Evolutionary conservation across 1,140 invertebrate species (phyloP).

Genomic region (Chrysomallon squamiferum): DNA sequence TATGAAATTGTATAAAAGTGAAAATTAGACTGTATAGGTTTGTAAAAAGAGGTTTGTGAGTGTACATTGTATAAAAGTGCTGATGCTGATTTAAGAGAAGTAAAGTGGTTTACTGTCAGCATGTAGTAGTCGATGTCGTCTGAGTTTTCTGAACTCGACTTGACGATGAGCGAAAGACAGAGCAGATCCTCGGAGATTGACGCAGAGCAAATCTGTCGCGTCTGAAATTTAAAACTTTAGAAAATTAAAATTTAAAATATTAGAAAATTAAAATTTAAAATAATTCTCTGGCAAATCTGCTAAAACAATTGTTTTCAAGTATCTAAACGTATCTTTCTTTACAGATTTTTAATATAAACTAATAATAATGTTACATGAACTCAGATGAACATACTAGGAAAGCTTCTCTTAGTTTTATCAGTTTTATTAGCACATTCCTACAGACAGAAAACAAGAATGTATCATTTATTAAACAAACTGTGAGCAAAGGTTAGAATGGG

Average conservation of each 20-base stretch:
- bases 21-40: no score
- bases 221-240: slow-evolving; percentile 34
- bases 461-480: no score
- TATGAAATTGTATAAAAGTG: no score
- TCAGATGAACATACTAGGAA: no score
- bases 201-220: slow-evolving; percentile 43
- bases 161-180: slow-evolving; percentile 57
- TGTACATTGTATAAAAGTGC: no score
- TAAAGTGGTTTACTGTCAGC: slow-evolving; percentile 10
- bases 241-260: slow-evolving; percentile 6
- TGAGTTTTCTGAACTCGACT: slow-evolving; percentile 52
- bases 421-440: no score
- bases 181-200: slow-evolving; percentile 63
- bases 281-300: background rate
- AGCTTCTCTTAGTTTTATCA: no score
- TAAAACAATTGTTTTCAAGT: background rate
- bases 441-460: no score
- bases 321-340: background rate
- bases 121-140: slow-evolving; percentile 64
- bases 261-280: background rate
- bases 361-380: no score
- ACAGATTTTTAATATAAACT: background rate
- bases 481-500: no score
- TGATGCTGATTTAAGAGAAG: no score
- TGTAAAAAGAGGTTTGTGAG: no score